Conservation (phyloP, 2,888 invertebrate genomes). For the Drosophila fulvimacula region DNA sequence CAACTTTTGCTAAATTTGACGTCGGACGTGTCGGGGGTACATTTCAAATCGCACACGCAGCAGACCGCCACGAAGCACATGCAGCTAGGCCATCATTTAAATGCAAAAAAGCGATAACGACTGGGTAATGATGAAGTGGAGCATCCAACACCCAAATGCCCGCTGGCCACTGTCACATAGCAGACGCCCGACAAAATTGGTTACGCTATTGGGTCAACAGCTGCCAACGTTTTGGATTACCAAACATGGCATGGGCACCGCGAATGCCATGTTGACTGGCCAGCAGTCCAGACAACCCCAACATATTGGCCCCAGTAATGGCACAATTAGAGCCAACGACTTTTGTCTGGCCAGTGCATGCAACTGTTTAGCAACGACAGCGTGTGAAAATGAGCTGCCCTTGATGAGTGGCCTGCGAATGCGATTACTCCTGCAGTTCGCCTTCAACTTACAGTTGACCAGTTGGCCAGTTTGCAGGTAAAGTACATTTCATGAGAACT, state of each 20-base stretch:
- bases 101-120: constrained; percentile 78
- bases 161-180: constrained; percentile 46
- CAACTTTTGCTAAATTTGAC: constrained; percentile 40
- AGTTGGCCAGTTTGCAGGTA: constrained; percentile 26
- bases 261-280: constrained; percentile 5
- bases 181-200: constrained; percentile 65
- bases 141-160: constrained; percentile 34
- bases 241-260: constrained; percentile 7
- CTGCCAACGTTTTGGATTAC: constrained; percentile 49
- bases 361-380: constrained; percentile 8
- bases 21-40: constrained; percentile 52
- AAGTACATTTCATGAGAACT: no score
- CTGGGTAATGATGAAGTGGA: constrained; percentile 76
- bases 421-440: constrained; percentile 34
- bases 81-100: constrained; percentile 62
- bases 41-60: constrained; percentile 59
- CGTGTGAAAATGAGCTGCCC: constrained; percentile 65
- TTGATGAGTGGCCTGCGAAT: constrained; percentile 38
- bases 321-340: constrained; percentile 13
- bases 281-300: constrained; percentile 36
- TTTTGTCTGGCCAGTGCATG: constrained; percentile 15
- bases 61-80: constrained; percentile 5
- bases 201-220: constrained; percentile 72
- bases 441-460: constrained; percentile 29
- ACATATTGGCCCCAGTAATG: constrained; percentile 52